These are phyloP conservation scores for Hippocampus mohnikei DNA, from an alignment of 2,113 vertebrate genomes.

Conservation along the genomic window DNA sequence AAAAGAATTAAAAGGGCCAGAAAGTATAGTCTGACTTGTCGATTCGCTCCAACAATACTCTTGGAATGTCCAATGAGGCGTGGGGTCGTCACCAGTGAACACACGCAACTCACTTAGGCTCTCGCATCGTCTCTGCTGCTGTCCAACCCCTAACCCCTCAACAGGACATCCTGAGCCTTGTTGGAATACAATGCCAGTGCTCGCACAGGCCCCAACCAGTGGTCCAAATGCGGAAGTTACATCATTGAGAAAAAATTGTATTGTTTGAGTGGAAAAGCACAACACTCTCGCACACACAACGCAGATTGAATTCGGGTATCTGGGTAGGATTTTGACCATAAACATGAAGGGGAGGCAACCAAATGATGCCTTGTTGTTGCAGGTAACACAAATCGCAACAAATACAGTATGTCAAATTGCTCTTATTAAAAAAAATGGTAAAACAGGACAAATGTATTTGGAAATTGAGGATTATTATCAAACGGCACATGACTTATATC, in stretches of 20 bases:
- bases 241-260: constrained; percentile 76
- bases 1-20: constrained; percentile 1
- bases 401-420: background rate
- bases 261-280: constrained; percentile 70
- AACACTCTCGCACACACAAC: constrained; percentile 36
- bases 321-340: background rate
- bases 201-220: constrained; percentile 70
- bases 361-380: background rate
- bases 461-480: too few species aligned
- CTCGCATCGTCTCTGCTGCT: constrained; percentile 47
- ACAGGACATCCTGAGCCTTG: constrained; percentile 97
- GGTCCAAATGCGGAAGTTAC: constrained; percentile 80
- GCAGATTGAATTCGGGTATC: background rate
- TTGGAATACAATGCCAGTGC: constrained; percentile 89
- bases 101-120: constrained; percentile 15
- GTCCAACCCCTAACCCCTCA: constrained; percentile 73
- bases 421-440: too few species aligned
- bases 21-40: background rate
- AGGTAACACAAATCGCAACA: background rate
- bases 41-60: background rate
- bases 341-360: background rate
- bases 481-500: too few species aligned
- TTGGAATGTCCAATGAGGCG: background rate
- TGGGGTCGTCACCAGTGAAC: constrained; percentile 42
- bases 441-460: too few species aligned